Base-by-base conservation (phyloP, 1,140 invertebrate species). In the Sarcophaga bullata region DNA sequence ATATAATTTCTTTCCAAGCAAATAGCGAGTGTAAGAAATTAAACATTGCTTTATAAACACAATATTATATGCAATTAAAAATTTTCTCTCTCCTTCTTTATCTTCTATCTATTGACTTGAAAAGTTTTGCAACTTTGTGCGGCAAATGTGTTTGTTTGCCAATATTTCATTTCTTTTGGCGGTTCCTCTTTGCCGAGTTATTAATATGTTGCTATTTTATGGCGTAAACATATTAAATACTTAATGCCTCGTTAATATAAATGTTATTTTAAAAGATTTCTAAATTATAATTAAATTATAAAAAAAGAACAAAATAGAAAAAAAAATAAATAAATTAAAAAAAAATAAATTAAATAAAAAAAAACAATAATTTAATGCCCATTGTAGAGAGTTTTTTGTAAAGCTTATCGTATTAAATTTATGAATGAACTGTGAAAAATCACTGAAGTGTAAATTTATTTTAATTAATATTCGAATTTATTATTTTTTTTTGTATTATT, bases 171-270 rank as follows among this genome's bases (percentile, higher is more conserved):
- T 68, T 68, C 19, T 68, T 68, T n/a, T 68, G 17, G 10, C 8
- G 62, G 17, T n/a, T n/a, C n/a, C n/a, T n/a, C n/a, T n/a, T n/a
- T n/a, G n/a, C n/a, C n/a, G n/a, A n/a, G n/a, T n/a, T n/a, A n/a
- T n/a, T n/a, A n/a, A n/a, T n/a, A n/a, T n/a, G n/a, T n/a, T n/a
- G n/a, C n/a, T n/a, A n/a, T n/a, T n/a, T n/a, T n/a, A n/a, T n/a
- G n/a, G n/a, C n/a, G n/a, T n/a, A 68, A 68, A 68, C 62, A 68
- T 9, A 68, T 68, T 19, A 68, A 68, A 19, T 68, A 68, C 62
- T 68, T 68, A 68, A 25, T 68, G 17, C n/a, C 10, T 68, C 19
- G 62, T 25, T 68, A 68, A 68, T 68, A 8, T 68, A 68, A 8
- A 68, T 10, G 19, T 19, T 8, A 62, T 62, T 62, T n/a, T 62